Conservation (phyloP, 2,113 vertebrate species). For the Oncorhynchus gorbuscha region DNA sequence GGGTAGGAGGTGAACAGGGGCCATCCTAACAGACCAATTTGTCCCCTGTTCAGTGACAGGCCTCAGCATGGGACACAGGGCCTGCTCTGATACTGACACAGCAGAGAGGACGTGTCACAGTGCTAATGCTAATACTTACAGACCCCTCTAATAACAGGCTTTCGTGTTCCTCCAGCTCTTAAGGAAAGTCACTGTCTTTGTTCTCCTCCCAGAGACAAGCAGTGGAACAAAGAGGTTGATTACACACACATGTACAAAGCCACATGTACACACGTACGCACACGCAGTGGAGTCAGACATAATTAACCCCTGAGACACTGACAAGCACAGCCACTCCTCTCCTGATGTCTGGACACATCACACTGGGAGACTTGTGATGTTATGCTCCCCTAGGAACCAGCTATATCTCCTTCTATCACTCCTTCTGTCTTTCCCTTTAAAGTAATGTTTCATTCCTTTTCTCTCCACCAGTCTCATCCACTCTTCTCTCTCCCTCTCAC, state of each 20-base stretch:
- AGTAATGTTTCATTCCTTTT: too few relatives aligned
- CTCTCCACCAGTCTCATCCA: background rate
- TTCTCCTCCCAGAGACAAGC: background rate
- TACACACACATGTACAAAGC: background rate
- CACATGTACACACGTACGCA: background rate
- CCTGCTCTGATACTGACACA: background rate
- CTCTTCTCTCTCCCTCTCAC: background rate
- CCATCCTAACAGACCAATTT: too few relatives aligned
- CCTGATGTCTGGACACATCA: background rate
- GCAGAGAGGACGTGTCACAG: background rate
- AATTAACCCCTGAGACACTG: constrained; percentile 1
- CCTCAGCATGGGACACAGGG: too few relatives aligned
- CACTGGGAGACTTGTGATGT: background rate
- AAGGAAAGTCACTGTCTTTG: background rate
- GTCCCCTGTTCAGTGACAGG: too few relatives aligned
- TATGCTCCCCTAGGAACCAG: background rate
- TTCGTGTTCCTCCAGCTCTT: background rate
- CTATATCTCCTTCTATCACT: background rate
- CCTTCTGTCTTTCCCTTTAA: background rate
- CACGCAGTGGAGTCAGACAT: background rate
- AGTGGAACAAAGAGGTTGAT: background rate
- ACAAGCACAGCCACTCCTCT: background rate
- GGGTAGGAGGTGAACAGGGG: background rate
- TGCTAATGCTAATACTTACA: too few relatives aligned
- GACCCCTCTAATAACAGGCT: constrained; percentile 4